phyloP scores from a whole-genome alignment of 2,797 vertebrate genomes.

The Notamacropus eugenii region DNA sequence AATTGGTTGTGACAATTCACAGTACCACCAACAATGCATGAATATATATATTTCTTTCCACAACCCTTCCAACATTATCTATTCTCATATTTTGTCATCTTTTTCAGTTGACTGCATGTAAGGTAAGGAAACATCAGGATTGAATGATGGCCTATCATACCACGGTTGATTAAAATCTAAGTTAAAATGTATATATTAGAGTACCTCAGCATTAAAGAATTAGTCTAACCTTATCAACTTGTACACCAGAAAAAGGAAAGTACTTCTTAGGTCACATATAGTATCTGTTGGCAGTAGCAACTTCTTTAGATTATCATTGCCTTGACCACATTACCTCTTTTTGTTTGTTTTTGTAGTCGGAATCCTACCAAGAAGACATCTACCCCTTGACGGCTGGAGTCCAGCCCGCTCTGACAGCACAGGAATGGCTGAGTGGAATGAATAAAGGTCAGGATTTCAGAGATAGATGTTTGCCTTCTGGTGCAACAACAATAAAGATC shows the following conservation, averaged over 20 bases:
- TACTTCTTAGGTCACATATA: background rate
- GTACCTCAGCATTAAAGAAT: background rate
- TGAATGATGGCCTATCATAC: background rate
- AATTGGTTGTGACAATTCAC: background rate
- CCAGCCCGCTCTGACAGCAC: constrained; percentile 89
- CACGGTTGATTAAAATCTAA: background rate
- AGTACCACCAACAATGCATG: background rate
- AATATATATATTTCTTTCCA: background rate
- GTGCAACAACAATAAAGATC: background rate
- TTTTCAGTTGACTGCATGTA: background rate
- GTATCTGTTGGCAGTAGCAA: background rate
- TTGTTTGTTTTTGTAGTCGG: constrained; percentile 87
- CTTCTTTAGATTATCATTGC: background rate
- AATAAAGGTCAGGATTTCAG: constrained; percentile 89
- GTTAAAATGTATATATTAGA: background rate
- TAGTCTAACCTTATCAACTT: background rate
- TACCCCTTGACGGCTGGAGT: constrained; percentile 92
- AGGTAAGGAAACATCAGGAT: background rate
- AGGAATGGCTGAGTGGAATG: constrained; percentile 91
- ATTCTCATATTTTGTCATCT: background rate
- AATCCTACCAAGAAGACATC: constrained; percentile 95
- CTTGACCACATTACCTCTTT: background rate
- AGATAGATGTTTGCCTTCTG: background rate
- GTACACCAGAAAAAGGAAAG: background rate
- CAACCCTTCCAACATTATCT: background rate